Evolutionary conservation across 1,140 invertebrate genomes (phyloP), one percentile per base, ranked within the genome.

Genomic region (Heliconius melpomene): DNA sequence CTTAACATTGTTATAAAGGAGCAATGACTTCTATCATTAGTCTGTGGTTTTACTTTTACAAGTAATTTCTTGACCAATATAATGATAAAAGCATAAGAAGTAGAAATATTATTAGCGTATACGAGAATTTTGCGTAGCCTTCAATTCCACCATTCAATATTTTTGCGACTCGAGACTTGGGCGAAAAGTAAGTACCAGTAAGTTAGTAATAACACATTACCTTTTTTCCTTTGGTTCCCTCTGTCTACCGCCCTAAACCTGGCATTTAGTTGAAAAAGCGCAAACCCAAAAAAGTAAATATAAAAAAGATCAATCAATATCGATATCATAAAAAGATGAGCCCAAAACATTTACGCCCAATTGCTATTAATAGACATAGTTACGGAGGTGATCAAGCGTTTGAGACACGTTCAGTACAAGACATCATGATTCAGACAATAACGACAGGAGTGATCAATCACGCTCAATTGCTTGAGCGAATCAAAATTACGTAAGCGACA

Each of bases 381-480:
- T 72, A 75, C 23, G 60, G 72, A 78, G 80, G 66, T 81, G 78
- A 77, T 70, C 75, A 75, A 79, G 75, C 50, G 77, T 77, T 82
- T 70, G 74, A 74, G 78, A 75, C 38, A 73, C 70, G 70, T 79
- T 79, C 57, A 82, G 77, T 46, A 79, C 46, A 77, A 77, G 76
- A 72, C 50, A 79, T 77, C 77, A 52, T 83, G 84, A 86, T 81
- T 86, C 82, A 86, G 75, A 84, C 77, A 80, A 81, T 81, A 82
- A 79, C 79, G 82, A 81, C 82, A 82, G 79, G 46, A 77, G 80
- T 77, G 84, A 85, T 85, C 84, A 85, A 85, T 85, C 84, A 85
- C 77, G 78, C 60, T 82, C 82, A 85, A 85, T 85, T 85, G 80
- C 60, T 74, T 60, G 71, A 81, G 76, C 75, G 75, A 76, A 81